Evolutionary conservation across 2,888 invertebrate species (phyloP), one percentile per base, ranked within the genome.

Genomic region (Trissonchulus sp.): DNA sequence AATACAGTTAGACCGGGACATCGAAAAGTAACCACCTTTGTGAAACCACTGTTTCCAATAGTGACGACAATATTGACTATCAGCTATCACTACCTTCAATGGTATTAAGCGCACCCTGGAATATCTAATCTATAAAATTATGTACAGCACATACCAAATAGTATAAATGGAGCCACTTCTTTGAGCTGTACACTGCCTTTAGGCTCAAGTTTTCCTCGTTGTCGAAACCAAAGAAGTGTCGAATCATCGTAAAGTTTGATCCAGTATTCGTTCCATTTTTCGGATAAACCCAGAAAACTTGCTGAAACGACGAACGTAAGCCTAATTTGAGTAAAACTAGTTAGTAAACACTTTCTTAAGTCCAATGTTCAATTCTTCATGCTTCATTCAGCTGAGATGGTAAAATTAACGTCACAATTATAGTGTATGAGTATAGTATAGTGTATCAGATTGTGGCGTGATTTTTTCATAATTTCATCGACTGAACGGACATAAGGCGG

Each of bases 1-100:
- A n/a, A n/a, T n/a, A n/a, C n/a, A n/a, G n/a, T n/a, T n/a, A n/a
- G n/a, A n/a, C n/a, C n/a, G n/a, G n/a, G n/a, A n/a, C n/a, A n/a
- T n/a, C n/a, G n/a, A n/a, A n/a, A n/a, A n/a, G n/a, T n/a, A n/a
- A n/a, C n/a, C 8, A 48, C 48, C 48, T 48, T 48, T 48, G 48
- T 23, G 23, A 8, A 48, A 48, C 8, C 8, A 48, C n/a, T n/a
- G n/a, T n/a, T n/a, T n/a, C n/a, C n/a, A 48, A 48, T 23, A 8
- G 8, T 48, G 23, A 15, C 48, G 48, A 15, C 23, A 48, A 23
- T 23, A 48, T 23, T 48, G 48, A 8, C 8, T 48, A 48, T 48
- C 48, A 48, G n/a, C n/a, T n/a, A n/a, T n/a, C 48, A 48, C 48
- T 48, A 48, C 48, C 48, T 48, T n/a, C n/a, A n/a, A n/a, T n/a